These are phyloP conservation scores for Brachirus orientalis DNA, from an alignment of 2,113 vertebrate species.

Conservation along the genomic window DNA sequence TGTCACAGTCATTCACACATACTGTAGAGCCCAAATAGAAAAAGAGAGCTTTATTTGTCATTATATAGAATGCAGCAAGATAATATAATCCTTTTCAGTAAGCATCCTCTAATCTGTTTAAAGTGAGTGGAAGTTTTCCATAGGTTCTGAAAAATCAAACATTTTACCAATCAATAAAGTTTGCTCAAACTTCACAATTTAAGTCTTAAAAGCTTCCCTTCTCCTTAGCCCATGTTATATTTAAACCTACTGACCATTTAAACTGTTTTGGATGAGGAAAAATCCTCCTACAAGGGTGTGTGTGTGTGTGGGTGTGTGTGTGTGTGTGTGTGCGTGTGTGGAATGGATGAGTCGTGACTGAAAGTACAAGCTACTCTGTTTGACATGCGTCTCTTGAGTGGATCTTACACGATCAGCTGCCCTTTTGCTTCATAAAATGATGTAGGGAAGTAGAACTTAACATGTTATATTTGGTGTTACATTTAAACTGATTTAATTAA, in stretches of 20 bases:
- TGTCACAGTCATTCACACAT: background rate
- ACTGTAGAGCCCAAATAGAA: background rate
- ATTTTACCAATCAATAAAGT: background rate
- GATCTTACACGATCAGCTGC: conserved; percentile 37
- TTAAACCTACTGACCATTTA: conserved; percentile 32
- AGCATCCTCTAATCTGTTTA: background rate
- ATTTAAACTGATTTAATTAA: too few relatives aligned
- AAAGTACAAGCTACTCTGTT: conserved; percentile 17
- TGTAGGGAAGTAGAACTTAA: background rate
- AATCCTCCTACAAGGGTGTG: background rate
- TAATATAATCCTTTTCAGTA: background rate
- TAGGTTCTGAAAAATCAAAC: background rate
- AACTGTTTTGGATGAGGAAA: conserved; percentile 40
- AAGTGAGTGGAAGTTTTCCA: background rate
- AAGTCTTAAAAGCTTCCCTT: background rate
- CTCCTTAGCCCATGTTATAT: conserved; percentile 28
- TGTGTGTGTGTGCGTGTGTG: background rate
- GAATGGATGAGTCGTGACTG: conserved; percentile 14
- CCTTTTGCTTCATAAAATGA: conserved; percentile 26
- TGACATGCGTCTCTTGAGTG: conserved; percentile 20
- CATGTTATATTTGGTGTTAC: too few relatives aligned
- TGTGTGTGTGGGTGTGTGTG: too few relatives aligned
- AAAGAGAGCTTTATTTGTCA: too few relatives aligned
- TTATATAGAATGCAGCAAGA: too few relatives aligned
- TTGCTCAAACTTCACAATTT: background rate